These are phyloP conservation scores for Alloscopus bannaensis DNA, from an alignment of 2,888 invertebrate species.

Conservation along the genomic window DNA sequence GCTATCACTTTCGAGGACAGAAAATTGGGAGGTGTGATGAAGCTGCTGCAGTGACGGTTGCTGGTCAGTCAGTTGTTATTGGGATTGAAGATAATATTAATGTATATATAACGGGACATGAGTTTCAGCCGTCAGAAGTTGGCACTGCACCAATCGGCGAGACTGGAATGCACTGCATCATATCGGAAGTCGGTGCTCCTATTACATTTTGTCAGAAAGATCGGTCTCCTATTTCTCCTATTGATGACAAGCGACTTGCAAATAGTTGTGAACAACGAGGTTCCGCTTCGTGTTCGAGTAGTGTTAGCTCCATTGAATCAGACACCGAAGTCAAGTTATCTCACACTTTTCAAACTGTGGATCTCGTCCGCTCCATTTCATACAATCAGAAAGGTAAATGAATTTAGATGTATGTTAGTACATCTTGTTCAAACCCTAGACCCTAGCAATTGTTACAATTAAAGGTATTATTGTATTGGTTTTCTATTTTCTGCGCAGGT, in stretches of 20 bases:
- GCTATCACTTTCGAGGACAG: constrained; percentile 83
- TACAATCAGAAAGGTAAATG: constrained; percentile 82
- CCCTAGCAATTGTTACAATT: constrained; percentile 17
- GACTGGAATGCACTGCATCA: constrained; percentile 1
- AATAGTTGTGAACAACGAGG: constrained; percentile 22
- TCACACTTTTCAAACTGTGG: constrained; percentile 82
- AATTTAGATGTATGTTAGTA: no score
- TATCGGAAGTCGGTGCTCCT: constrained; percentile 37
- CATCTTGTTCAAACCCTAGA: no score
- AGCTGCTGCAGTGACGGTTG: constrained; percentile 81
- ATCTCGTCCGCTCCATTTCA: constrained; percentile 81
- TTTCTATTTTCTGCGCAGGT: constrained; percentile 75
- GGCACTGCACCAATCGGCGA: constrained; percentile 15
- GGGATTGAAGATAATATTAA: constrained; percentile 80
- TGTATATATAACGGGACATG: constrained; percentile 72
- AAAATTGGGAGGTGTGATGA: constrained; percentile 81
- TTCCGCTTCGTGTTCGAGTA: constrained; percentile 53
- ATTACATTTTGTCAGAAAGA: constrained; percentile 29
- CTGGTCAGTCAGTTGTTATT: constrained; percentile 80
- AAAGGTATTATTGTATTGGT: constrained; percentile 3
- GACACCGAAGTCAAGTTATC: constrained; percentile 61
- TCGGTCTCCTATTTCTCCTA: constrained; percentile 31
- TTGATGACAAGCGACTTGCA: constrained; percentile 21
- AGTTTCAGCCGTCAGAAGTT: constrained; percentile 14
- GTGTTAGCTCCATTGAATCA: constrained; percentile 56